Percentiles rank a stretch among this genome's conserved stretches.
phyloP scores from a whole-genome alignment of 2,888 invertebrate species.

The Drosophila quinaria region DNA sequence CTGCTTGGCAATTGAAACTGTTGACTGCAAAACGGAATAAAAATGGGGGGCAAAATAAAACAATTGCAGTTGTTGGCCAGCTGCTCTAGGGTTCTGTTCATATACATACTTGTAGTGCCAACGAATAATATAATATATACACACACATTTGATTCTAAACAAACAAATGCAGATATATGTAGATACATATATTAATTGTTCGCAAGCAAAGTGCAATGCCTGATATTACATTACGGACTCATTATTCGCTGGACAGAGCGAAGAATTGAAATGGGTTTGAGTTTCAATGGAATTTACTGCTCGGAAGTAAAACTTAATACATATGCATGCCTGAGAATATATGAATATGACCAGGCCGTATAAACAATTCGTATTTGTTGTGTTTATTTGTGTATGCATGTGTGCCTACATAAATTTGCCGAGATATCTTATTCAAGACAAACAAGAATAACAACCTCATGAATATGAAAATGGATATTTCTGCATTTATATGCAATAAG shows the following conservation, averaged over 20 bases:
- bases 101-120: conserved; percentile 11
- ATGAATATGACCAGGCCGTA: neutral
- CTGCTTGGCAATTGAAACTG: conserved; percentile 42
- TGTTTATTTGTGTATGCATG: conserved; percentile 10
- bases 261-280: neutral
- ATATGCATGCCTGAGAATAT: neutral
- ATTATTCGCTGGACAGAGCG: conserved; percentile 3
- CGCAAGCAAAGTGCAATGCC: conserved; percentile 5
- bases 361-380: conserved; percentile 16
- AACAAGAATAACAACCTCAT: conserved; percentile 39
- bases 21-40: conserved; percentile 24
- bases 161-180: neutral
- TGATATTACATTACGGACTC: conserved; percentile 6
- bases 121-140: conserved; percentile 1
- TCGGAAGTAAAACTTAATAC: neutral
- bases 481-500: conserved; percentile 48
- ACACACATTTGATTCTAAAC: neutral
- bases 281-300: too few species aligned
- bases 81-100: conserved; percentile 13
- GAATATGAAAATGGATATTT: conserved; percentile 40
- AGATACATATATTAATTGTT: neutral
- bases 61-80: conserved; percentile 27
- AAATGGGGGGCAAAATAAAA: conserved; percentile 25
- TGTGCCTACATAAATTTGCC: conserved; percentile 32
- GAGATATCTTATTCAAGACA: conserved; percentile 24